Conservation (phyloP, 2,888 invertebrate genomes). For the Polylopha cassiicola region DNA sequence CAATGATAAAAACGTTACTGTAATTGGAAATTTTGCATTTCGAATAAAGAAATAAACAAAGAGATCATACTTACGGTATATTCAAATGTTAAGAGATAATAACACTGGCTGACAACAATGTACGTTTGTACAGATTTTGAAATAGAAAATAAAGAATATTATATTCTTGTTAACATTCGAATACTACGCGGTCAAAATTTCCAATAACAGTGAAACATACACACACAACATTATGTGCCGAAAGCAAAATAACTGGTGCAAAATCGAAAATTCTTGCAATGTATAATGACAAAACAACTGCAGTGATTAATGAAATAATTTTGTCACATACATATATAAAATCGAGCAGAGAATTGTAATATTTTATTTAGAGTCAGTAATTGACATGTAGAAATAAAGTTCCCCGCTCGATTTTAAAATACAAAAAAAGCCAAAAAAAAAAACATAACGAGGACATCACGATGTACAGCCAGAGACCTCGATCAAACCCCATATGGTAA, state of each 20-base stretch:
- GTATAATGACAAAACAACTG: conserved; percentile 21
- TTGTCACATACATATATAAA: too few species aligned
- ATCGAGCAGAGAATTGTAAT: too few species aligned
- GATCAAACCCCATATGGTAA: conserved; percentile 91
- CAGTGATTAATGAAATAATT: conserved; percentile 18
- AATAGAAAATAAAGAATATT: too few species aligned
- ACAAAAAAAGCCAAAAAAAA: conserved; percentile 27
- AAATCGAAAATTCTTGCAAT: conserved; percentile 26
- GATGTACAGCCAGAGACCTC: conserved; percentile 68
- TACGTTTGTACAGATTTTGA: too few species aligned
- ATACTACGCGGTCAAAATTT: too few species aligned
- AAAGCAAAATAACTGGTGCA: conserved; percentile 54
- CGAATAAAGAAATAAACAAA: conserved; percentile 28
- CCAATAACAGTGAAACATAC: conserved; percentile 39
- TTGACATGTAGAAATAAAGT: conserved; percentile 3
- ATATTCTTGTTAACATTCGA: too few species aligned
- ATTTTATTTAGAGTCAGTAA: too few species aligned
- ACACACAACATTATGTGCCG: conserved; percentile 49
- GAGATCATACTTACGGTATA: too few species aligned
- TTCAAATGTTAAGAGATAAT: too few species aligned
- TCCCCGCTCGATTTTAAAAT: conserved; percentile 11
- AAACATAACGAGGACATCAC: conserved; percentile 67
- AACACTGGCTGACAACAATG: too few species aligned
- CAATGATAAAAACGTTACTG: conserved; percentile 26
- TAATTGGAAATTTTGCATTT: conserved; percentile 27